phyloP scores from a whole-genome alignment of 2,888 invertebrate genomes.

The Poecilobothrus nobilitatus region DNA sequence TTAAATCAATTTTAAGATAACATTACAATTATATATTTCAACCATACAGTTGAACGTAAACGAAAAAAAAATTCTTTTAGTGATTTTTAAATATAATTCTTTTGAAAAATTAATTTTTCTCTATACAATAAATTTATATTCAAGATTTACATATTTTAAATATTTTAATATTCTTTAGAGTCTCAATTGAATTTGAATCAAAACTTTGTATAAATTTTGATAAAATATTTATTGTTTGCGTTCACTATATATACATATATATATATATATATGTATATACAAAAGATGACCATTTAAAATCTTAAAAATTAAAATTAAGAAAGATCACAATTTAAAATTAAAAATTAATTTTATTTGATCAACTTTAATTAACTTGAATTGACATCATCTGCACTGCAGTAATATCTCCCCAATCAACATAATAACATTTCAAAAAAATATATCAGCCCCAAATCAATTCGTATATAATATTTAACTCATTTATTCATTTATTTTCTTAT shows the following conservation, averaged over 20 bases:
- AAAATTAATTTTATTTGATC: conserved; percentile 8
- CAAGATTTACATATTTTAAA: neutral
- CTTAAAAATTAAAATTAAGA: neutral
- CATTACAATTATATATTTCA: too few species aligned
- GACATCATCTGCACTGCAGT: neutral
- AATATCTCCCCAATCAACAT: neutral
- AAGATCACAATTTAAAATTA: neutral
- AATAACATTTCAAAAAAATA: too few species aligned
- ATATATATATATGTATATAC: too few species aligned
- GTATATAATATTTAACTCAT: too few species aligned
- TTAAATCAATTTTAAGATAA: too few species aligned
- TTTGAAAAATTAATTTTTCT: neutral
- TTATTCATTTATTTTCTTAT: too few species aligned
- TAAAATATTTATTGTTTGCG: neutral
- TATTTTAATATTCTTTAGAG: neutral
- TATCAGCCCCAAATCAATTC: neutral
- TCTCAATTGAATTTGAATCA: neutral
- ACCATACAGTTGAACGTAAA: too few species aligned
- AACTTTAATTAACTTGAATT: conserved; percentile 10
- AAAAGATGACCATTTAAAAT: neutral
- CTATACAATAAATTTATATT: too few species aligned
- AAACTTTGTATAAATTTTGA: too few species aligned
- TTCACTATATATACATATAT: too few species aligned
- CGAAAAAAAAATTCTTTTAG: too few species aligned
- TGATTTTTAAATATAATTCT: neutral